A percentile compares a stretch with the other conserved stretches of the same genome.
Conservation (phyloP, 2,113 vertebrate species). For the Tragelaphus imberbis region DNA sequence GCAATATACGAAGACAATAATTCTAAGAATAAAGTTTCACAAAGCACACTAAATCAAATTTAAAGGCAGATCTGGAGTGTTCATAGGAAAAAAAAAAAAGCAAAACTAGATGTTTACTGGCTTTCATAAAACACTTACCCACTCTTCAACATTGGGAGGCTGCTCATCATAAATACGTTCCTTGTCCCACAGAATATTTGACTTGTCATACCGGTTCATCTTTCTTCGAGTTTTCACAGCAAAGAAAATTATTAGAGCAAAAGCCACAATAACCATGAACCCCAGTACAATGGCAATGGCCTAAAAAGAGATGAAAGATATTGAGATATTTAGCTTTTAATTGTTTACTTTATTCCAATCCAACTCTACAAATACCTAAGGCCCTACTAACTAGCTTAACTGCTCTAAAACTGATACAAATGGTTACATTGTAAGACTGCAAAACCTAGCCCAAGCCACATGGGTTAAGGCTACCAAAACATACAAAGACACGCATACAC, state of each 20-base stretch:
- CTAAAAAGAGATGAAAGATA: constrained; percentile 70
- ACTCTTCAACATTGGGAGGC: constrained; percentile 86
- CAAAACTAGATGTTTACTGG: neutral
- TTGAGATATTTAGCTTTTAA: constrained; percentile 3
- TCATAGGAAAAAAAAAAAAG: neutral
- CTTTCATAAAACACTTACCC: constrained; percentile 81
- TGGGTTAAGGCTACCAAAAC: neutral
- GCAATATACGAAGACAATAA: neutral
- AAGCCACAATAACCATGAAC: constrained; percentile 84
- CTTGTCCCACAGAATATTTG: constrained; percentile 89
- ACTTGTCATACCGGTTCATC: constrained; percentile 82
- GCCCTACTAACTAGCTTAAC: neutral
- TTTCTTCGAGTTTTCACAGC: constrained; percentile 85
- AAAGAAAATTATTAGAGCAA: constrained; percentile 91
- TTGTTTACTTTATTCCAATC: neutral
- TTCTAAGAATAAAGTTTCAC: constrained; percentile 3
- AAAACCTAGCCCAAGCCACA: neutral
- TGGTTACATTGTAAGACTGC: neutral
- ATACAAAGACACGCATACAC: neutral
- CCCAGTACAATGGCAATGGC: constrained; percentile 90
- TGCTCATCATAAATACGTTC: constrained; percentile 71
- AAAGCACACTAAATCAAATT: neutral
- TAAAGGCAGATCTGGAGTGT: neutral
- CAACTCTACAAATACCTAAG: neutral
- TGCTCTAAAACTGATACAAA: neutral